A percentile compares a stretch with the other conserved stretches of the same genome.
Conservation (phyloP, 2,113 vertebrate genomes). For the Emydura subglobosa region DNA sequence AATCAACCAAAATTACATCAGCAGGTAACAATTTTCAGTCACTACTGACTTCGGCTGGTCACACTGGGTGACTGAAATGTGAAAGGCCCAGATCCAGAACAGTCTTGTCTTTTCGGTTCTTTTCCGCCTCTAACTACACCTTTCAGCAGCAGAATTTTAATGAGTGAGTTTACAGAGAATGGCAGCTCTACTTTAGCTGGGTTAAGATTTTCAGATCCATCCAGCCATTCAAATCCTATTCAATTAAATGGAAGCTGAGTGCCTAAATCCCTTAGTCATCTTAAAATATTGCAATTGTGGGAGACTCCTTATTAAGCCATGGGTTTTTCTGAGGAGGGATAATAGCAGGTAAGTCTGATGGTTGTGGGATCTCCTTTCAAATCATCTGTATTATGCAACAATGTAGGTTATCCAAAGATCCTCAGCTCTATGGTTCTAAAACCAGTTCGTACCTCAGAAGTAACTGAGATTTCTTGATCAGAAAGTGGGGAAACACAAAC, state of each 20-base stretch:
- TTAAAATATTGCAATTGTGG: neutral
- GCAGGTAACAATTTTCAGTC: neutral
- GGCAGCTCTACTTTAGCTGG: too few relatives aligned
- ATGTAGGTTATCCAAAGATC: neutral
- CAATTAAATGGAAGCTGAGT: neutral
- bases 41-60: neutral
- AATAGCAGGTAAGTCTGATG: neutral
- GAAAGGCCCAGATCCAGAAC: neutral
- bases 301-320: too few relatives aligned
- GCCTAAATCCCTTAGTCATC: neutral
- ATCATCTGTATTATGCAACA: neutral
- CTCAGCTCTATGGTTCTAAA: neutral
- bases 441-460: neutral
- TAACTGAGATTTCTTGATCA: neutral
- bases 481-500: fast-evolving
- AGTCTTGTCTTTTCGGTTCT: neutral
- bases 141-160: neutral
- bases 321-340: too few relatives aligned
- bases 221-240: neutral
- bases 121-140: neutral
- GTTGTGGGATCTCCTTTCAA: neutral
- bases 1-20: neutral
- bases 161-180: neutral
- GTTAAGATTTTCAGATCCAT: neutral
- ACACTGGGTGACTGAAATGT: neutral